phyloP scores from a whole-genome alignment of 2,888 invertebrate genomes.

The Cyrtodaria siliqua region DNA sequence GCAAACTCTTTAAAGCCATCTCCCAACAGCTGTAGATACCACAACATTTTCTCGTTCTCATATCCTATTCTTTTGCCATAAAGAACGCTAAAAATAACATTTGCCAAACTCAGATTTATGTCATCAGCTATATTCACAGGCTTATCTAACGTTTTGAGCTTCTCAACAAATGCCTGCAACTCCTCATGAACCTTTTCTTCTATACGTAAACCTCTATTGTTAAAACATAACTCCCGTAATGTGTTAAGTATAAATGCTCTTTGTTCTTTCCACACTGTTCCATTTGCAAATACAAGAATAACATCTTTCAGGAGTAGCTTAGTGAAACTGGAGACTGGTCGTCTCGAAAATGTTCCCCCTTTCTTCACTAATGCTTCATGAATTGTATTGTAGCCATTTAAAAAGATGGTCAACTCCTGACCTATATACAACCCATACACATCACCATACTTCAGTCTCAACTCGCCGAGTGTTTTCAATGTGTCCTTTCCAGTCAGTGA shows the following conservation, averaged over 20 bases:
- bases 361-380: slow-evolving; percentile 40
- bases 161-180: slow-evolving; percentile 19
- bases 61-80: slow-evolving; percentile 45
- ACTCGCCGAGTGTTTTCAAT: slow-evolving; percentile 5
- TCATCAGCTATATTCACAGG: slow-evolving; percentile 41
- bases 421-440: slow-evolving; percentile 40
- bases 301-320: not conserved
- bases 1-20: slow-evolving; percentile 14
- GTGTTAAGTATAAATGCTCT: slow-evolving; percentile 30
- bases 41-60: slow-evolving; percentile 38
- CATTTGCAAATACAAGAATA: slow-evolving; percentile 41
- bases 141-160: slow-evolving; percentile 18
- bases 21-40: slow-evolving; percentile 27
- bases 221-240: slow-evolving; percentile 46
- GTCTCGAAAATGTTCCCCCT: slow-evolving; percentile 30
- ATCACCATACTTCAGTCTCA: slow-evolving; percentile 49
- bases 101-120: slow-evolving; percentile 55
- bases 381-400: slow-evolving; percentile 38
- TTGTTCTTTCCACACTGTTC: slow-evolving; percentile 46
- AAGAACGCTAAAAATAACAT: slow-evolving; percentile 61
- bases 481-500: slow-evolving; percentile 13
- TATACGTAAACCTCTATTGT: slow-evolving; percentile 12
- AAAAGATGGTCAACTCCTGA: slow-evolving; percentile 20
- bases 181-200: slow-evolving; percentile 51
- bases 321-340: slow-evolving; percentile 15